Evolutionary conservation across 2,797 vertebrate species (phyloP), one percentile per base, ranked within the genome.

Genomic region (Clarias fuscus): DNA sequence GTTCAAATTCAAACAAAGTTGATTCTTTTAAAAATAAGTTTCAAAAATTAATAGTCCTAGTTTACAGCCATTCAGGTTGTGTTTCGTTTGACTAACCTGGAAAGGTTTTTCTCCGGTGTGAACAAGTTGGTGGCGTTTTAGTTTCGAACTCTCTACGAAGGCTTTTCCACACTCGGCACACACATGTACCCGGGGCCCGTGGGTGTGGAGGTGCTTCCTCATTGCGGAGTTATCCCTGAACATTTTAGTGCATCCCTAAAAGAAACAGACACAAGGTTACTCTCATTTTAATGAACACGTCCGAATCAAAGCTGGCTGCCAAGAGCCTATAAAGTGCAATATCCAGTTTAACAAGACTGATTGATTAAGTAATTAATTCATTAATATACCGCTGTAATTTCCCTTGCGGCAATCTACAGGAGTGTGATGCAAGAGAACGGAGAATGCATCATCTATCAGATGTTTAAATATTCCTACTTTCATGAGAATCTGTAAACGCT

Each of bases 181-280:
- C 92, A 99, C 98, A 43, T 99, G 98, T 89, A 99, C 98, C 64
- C 98, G 94, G 20, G 98, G 98, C 7, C 98, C 98, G 83, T 99
- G 98, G 90, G 98, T 99, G 94, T 99, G 98, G 90, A 99, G 96
- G 84, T 99, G 98, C 93, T 99, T 99, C 93, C 98, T 96, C 98
- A 99, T 99, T 90, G 98, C 98, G 17, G 98, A 99, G 95, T 99
- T 99, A 93, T 99, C 98, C 97, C 98, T 97, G 97, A 99, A 99
- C 98, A 99, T 99, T 95, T 99, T 99, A 89, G 97, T 99, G 95
- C 98, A 99, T 94, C 98, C 98, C 98, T 99, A 91, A 18, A 80
- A 53, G 71, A 18, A 37, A 61, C 3, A 53, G 33, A 40, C 17
- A 14, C 59, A 13, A 14, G 61, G 56, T 84, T 56, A 83, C 22